These are phyloP conservation scores for Trisateles emortualis DNA, from an alignment of 2,888 invertebrate species.

Conservation along the genomic window DNA sequence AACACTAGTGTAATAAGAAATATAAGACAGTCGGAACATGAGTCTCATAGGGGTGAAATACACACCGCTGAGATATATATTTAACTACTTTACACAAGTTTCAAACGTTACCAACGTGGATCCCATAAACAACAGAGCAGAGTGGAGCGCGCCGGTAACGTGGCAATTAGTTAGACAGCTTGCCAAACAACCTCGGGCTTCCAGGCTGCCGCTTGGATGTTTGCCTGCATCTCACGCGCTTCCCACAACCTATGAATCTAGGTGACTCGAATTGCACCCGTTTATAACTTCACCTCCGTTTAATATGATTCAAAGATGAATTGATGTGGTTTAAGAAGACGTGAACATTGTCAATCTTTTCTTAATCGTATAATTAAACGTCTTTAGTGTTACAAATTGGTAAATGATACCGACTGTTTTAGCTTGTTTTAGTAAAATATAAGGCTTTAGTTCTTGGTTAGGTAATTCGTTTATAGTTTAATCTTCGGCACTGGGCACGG, in stretches of 20 bases:
- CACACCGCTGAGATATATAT: constrained; percentile 29
- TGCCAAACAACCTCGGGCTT: constrained; percentile 68
- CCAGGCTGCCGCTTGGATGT: constrained; percentile 55
- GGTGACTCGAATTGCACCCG: constrained; percentile 52
- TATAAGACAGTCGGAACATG: constrained; percentile 3
- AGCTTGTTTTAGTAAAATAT: too few species aligned
- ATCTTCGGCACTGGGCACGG: too few species aligned
- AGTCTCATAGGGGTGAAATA: constrained; percentile 14
- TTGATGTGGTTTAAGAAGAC: constrained; percentile 10
- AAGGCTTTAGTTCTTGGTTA: too few species aligned
- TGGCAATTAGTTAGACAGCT: constrained; percentile 77
- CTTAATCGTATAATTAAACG: background rate
- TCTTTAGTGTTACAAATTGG: background rate
- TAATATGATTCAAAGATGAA: constrained; percentile 43
- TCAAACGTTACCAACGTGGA: constrained; percentile 55
- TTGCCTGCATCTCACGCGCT: constrained; percentile 59
- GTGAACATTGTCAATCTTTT: constrained; percentile 8
- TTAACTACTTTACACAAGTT: constrained; percentile 52
- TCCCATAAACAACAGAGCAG: constrained; percentile 56
- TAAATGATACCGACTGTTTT: too few species aligned
- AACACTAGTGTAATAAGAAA: constrained; percentile 2
- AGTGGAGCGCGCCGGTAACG: constrained; percentile 57
- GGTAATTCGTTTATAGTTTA: too few species aligned
- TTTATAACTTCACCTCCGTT: constrained; percentile 58
- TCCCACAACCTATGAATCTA: constrained; percentile 57